phyloP scores from a whole-genome alignment of 2,113 vertebrate genomes.

The Uria aalge region DNA sequence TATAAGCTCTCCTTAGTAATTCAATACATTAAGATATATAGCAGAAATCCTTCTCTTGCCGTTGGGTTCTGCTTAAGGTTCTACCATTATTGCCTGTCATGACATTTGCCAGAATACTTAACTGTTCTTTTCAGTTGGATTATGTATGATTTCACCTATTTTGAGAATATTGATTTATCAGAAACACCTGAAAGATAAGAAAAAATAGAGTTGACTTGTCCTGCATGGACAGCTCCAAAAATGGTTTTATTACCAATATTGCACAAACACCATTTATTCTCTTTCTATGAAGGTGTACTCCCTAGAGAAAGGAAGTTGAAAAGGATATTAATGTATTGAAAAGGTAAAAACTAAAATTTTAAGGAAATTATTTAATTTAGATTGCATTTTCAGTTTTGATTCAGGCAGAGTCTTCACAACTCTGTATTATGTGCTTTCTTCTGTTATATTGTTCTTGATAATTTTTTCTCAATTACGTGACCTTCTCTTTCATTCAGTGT shows the following conservation, averaged over 20 bases:
- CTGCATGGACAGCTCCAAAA: not conserved
- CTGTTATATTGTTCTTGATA: not conserved
- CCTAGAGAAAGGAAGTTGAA: not conserved
- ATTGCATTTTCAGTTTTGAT: not conserved
- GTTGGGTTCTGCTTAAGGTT: not conserved
- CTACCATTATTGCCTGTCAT: not conserved
- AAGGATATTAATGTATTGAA: not conserved
- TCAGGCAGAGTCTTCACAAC: not conserved
- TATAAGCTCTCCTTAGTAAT: not conserved
- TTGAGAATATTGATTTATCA: not conserved
- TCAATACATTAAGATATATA: not conserved
- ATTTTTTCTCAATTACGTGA: not conserved
- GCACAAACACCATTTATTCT: not conserved
- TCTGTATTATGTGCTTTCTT: accelerated
- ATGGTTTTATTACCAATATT: not conserved
- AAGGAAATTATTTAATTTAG: not conserved
- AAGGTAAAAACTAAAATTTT: not conserved
- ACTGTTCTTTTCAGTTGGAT: not conserved
- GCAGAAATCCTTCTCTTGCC: not conserved
- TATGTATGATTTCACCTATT: not conserved
- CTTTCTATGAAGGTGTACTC: not conserved
- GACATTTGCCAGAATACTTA: not conserved
- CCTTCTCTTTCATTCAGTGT: not conserved
- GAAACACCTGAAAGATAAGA: not conserved
- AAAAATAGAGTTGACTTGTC: not conserved